Conservation (phyloP, 2,797 vertebrate genomes). For the Tenualosa ilisha region DNA sequence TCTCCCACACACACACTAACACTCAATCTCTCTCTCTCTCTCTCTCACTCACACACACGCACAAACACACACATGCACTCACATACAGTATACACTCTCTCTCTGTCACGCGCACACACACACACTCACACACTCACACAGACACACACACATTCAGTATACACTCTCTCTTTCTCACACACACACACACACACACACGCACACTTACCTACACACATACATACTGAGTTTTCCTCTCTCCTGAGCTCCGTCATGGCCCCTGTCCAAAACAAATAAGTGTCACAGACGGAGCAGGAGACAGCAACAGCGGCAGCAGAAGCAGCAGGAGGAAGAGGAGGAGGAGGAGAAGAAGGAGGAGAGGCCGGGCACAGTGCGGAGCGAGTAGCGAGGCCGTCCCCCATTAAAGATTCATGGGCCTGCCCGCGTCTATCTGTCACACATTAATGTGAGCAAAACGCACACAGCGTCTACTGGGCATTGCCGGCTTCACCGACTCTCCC, state of each 20-base stretch:
- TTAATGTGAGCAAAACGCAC: conserved; percentile 57
- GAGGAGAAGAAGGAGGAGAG: conserved; percentile 13
- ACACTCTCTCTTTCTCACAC: neutral
- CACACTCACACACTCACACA: conserved; percentile 7
- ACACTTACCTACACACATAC: neutral
- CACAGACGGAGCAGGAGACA: neutral
- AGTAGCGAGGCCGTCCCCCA: conserved; percentile 6
- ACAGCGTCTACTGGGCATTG: conserved; percentile 46
- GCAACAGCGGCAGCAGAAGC: neutral
- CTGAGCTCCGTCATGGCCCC: neutral
- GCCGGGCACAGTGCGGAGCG: neutral
- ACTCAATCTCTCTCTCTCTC: neutral
- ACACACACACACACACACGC: neutral
- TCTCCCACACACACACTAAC: neutral
- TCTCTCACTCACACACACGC: neutral
- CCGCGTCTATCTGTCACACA: conserved; percentile 56
- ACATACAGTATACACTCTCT: neutral
- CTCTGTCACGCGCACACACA: neutral
- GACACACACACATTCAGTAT: neutral
- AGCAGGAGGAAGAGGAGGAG: neutral
- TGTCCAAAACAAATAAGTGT: neutral
- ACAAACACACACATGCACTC: neutral
- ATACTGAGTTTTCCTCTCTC: neutral
- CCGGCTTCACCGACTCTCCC: conserved; percentile 32
- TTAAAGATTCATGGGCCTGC: conserved; percentile 56